Evolutionary conservation across 2,888 invertebrate genomes (phyloP).

Genomic region (Epirrhoe alternata): DNA sequence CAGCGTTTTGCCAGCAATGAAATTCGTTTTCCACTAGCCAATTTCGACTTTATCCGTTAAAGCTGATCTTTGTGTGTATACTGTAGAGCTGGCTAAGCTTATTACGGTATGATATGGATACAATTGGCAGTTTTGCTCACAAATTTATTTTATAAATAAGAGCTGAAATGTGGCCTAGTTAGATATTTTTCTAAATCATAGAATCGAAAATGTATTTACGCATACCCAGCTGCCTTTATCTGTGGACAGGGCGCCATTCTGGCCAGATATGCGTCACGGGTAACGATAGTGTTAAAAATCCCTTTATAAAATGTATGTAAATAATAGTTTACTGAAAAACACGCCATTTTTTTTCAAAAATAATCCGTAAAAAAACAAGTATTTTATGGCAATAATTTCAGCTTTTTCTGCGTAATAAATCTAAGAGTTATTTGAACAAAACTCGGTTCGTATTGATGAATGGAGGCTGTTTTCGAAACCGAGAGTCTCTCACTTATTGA

Average conservation of each 20-base stretch:
- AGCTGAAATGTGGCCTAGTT: background rate
- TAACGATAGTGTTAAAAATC: background rate
- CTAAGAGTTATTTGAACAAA: slow-evolving; percentile 31
- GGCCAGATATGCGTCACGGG: background rate
- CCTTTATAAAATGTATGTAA: background rate
- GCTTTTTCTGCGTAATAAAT: slow-evolving; percentile 18
- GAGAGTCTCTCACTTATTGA: slow-evolving; percentile 70
- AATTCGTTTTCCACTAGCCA: slow-evolving; percentile 64
- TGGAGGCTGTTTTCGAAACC: slow-evolving; percentile 60
- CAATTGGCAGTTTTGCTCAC: slow-evolving; percentile 20
- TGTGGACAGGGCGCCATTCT: no score
- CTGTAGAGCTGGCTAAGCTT: slow-evolving; percentile 26
- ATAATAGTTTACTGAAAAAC: background rate
- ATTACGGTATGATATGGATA: slow-evolving; percentile 25
- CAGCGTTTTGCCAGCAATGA: slow-evolving; percentile 69
- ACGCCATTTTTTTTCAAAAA: slow-evolving; percentile 1
- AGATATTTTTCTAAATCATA: background rate
- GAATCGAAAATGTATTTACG: no score
- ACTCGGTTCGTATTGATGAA: slow-evolving; percentile 58
- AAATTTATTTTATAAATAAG: background rate
- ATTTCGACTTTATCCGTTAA: slow-evolving; percentile 61
- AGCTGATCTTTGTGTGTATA: slow-evolving; percentile 44
- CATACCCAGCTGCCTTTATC: no score
- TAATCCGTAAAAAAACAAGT: slow-evolving; percentile 10
- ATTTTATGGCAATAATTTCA: slow-evolving; percentile 18